These are phyloP conservation scores for Diachrysia chrysitis DNA, from an alignment of 2,888 invertebrate species.

Conservation along the genomic window DNA sequence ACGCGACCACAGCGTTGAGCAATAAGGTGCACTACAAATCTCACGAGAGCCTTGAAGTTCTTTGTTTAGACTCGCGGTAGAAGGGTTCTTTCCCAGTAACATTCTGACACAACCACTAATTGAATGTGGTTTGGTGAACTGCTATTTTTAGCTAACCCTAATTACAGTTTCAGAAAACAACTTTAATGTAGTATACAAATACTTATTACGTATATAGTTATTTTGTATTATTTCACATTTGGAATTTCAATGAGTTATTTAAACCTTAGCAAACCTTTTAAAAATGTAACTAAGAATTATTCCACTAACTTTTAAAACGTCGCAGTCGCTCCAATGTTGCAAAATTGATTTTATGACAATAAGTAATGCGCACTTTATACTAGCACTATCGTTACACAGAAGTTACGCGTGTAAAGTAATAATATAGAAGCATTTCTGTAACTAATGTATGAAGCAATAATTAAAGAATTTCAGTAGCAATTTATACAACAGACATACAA, in stretches of 20 bases:
- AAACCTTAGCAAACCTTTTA: too few species aligned
- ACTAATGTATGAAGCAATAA: not conserved
- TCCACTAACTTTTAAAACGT: too few species aligned
- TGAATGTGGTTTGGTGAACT: constrained; percentile 68
- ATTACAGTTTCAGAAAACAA: constrained; percentile 43
- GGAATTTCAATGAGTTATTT: not conserved
- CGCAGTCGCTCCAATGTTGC: not conserved
- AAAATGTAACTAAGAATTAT: too few species aligned
- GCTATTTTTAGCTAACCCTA: constrained; percentile 58
- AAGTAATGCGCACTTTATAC: not conserved
- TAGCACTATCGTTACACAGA: not conserved
- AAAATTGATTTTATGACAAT: not conserved
- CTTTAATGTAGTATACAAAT: constrained; percentile 21
- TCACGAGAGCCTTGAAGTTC: constrained; percentile 76
- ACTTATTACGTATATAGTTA: not conserved
- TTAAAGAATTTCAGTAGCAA: not conserved
- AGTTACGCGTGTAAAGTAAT: not conserved
- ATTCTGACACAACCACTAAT: constrained; percentile 70
- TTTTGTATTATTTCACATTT: not conserved
- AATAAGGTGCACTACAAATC: constrained; percentile 71
- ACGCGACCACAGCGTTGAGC: constrained; percentile 76
- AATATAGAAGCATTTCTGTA: not conserved
- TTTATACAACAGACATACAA: constrained; percentile 22
- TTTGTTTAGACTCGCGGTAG: constrained; percentile 73
- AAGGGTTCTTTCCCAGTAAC: constrained; percentile 68